Evolutionary conservation across 2,797 vertebrate genomes (phyloP).

Genomic region (Melanotaenia boesemani): DNA sequence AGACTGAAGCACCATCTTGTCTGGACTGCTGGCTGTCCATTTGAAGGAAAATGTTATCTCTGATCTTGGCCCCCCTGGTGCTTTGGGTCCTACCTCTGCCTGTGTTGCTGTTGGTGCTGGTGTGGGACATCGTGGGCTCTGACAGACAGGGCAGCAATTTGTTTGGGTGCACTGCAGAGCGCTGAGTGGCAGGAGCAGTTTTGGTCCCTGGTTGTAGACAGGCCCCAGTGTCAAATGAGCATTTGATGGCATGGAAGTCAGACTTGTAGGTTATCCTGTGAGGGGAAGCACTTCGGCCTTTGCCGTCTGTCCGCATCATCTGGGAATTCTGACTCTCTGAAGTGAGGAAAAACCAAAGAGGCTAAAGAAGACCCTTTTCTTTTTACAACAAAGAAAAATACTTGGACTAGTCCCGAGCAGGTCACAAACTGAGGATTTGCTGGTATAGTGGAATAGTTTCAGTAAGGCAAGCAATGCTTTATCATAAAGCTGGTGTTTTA

Average conservation of each 20-base stretch:
- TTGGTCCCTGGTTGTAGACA: constrained; percentile 61
- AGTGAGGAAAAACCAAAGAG: constrained; percentile 10
- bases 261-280: constrained; percentile 93
- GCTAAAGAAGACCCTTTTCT: constrained; percentile 24
- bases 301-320: constrained; percentile 90
- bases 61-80: constrained; percentile 89
- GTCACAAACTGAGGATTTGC: constrained; percentile 30
- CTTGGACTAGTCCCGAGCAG: constrained; percentile 15
- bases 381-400: constrained; percentile 26
- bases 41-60: constrained; percentile 91
- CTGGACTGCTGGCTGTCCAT: constrained; percentile 87
- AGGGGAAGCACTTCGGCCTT: constrained; percentile 92
- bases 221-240: constrained; percentile 86
- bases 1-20: constrained; percentile 61
- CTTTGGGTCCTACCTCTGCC: constrained; percentile 79
- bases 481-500: constrained; percentile 36
- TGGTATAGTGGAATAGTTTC: constrained; percentile 36
- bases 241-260: constrained; percentile 93
- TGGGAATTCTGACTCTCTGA: constrained; percentile 27
- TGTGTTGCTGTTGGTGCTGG: constrained; percentile 54
- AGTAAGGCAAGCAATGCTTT: constrained; percentile 46
- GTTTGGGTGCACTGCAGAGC: constrained; percentile 29
- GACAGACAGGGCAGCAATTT: constrained; percentile 60
- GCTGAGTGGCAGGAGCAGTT: constrained; percentile 15
- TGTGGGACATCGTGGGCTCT: constrained; percentile 64